Base-by-base conservation (phyloP, 2,888 invertebrate genomes). In the Oscheius myriophilus region DNA sequence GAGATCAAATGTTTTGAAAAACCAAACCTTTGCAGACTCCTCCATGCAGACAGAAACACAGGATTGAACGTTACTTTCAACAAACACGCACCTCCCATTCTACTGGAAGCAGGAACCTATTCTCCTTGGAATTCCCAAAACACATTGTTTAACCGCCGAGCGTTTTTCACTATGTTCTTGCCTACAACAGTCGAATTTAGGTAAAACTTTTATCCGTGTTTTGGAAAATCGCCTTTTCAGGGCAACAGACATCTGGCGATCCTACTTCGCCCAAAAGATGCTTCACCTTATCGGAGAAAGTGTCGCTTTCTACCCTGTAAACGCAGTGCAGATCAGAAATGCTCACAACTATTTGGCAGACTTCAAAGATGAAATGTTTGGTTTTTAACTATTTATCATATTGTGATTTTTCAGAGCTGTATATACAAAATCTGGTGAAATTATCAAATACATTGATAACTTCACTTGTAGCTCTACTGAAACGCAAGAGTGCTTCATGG, bases 71-170 rank as follows among this genome's bases (percentile, higher is more conserved):
- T 70, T 0, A 39, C 42, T 33, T 80, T 80, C 70, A 75, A 71
- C 49, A 49, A 67, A 18, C 68, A 72, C 62, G 72, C 78, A 0
- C 78, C 78, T 4, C 72, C 78, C 9, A 72, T 80, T 39, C 55
- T 63, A 6, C 46, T 80, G 12, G 55, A 65, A 7, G 54, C 51
- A 63, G 70, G 67, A 11, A 71, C 72, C 0, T 78, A 73, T 54
- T 66, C 79, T 14, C 79, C 79, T 11, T 76, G 73, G 72, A 79
- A 79, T 49, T 76, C 76, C 1, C 79, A 76, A 46, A 78, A 79
- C 49, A 79, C 77, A 4, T 55, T 78, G 0, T 79, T 79, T 71
- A 65, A 74, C 33, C 68, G 67, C n/a, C 46, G 58, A 6, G 78
- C 78, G 0, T 80, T 80, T 58, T 75, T 74, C 57, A 74, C 73